Evolutionary conservation across 2,113 vertebrate genomes (phyloP), one percentile per base, ranked within the genome.

Genomic region (Ursus arctos): DNA sequence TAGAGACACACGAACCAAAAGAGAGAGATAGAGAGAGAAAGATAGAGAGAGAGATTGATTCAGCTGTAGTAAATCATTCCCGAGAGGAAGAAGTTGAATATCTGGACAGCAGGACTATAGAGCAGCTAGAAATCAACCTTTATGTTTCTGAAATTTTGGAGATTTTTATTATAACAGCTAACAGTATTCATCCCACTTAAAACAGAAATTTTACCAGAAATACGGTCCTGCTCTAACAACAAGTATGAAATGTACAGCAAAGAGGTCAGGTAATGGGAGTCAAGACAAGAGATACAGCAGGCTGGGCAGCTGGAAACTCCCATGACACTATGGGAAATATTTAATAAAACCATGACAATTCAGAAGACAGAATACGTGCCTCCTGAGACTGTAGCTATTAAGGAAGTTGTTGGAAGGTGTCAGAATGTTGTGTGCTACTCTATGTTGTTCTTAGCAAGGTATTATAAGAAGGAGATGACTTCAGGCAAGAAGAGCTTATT

Each of bases 121-220:
- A 59, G 7, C 79, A 55, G 69, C 19, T 91, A 92, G 40, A 97
- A 94, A 95, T 76, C 61, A 94, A 74, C 10, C 19, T 84, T 92
- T 61, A 55, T 59, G 33, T 24, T 72, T 36, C 6, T 14, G n/a
- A 84, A n/a, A 84, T 55, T 79, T 93, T 88, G 31, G 14, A 86
- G 21, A 16, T 49, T n/a, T 92, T 96, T 92, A 16, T 77, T 95
- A 85, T 47, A 72, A 59, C 7, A 80, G 43, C 53, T 65, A 59
- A 47, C 59, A 69, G 83, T 91, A 74, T 7, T 85, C 8, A 72
- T 31, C 43, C 57, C 47, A 95, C 77, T 88, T 91, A 89, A 95
- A 94, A 92, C 43, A 96, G 33, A 83, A 93, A 87, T 90, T 76
- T 91, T 95, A 67, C 43, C 22, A 77, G n/a, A 18, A 81, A 65